Evolutionary conservation across 2,113 vertebrate species (phyloP).

Genomic region (Nannospalax galili): DNA sequence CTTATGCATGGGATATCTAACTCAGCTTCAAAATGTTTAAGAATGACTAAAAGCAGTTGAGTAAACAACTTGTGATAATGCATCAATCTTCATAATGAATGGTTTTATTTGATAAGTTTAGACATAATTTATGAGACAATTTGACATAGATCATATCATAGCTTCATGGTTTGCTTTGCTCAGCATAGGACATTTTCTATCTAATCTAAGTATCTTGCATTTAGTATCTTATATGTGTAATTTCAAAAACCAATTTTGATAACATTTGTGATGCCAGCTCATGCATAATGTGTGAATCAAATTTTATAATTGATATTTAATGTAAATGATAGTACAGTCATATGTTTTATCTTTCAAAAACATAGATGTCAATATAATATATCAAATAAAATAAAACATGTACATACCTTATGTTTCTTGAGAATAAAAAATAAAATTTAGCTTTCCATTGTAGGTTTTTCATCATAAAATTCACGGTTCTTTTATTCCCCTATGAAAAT

Average conservation of each 20-base stretch:
- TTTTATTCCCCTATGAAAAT: background rate
- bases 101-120: constrained; percentile 73
- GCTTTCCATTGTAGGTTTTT: background rate
- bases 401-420: background rate
- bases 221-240: background rate
- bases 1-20: background rate
- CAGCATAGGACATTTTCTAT: background rate
- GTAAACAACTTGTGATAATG: constrained; percentile 67
- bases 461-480: background rate
- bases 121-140: background rate
- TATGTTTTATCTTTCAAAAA: too few species aligned
- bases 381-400: background rate
- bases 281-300: too few species aligned
- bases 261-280: too few species aligned
- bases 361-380: background rate
- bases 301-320: too few species aligned
- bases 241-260: too few species aligned
- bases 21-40: constrained; percentile 24
- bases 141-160: background rate
- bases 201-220: background rate
- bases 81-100: constrained; percentile 75
- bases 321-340: too few species aligned
- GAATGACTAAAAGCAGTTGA: constrained; percentile 74
- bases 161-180: background rate
- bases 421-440: background rate